Evolutionary conservation across 2,797 vertebrate species (phyloP).

Genomic region (Siniperca obscura): DNA sequence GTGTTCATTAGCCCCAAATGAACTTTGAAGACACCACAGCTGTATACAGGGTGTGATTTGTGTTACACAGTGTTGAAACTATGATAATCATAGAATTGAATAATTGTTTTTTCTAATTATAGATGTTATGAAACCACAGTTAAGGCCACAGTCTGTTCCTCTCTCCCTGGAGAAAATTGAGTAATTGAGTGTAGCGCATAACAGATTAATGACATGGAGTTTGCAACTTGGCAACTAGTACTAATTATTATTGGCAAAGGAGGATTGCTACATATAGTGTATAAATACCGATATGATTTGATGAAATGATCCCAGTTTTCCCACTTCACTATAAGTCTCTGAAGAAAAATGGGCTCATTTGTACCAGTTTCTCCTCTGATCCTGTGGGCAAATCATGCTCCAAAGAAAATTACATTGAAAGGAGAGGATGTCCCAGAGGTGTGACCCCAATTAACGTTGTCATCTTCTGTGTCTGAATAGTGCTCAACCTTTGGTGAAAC

Average conservation of each 20-base stretch:
- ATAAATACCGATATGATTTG: slow-evolving; percentile 68
- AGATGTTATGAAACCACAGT: slow-evolving; percentile 63
- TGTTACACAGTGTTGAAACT: slow-evolving; percentile 29
- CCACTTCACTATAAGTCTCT: slow-evolving; percentile 49
- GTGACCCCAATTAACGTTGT: slow-evolving; percentile 77
- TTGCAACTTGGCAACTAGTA: slow-evolving; percentile 71
- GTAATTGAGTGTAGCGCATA: slow-evolving; percentile 75
- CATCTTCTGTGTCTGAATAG: slow-evolving; percentile 60
- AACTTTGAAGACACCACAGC: slow-evolving; percentile 63
- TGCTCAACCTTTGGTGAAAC: slow-evolving; percentile 54
- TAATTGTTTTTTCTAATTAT: slow-evolving; percentile 76
- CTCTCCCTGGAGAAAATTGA: slow-evolving; percentile 74
- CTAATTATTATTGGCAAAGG: slow-evolving; percentile 75
- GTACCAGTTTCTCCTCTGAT: slow-evolving; percentile 36
- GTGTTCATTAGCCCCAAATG: slow-evolving; percentile 72
- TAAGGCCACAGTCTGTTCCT: slow-evolving; percentile 68
- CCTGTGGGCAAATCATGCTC: slow-evolving; percentile 54
- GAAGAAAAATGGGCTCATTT: slow-evolving; percentile 63
- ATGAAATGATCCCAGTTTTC: slow-evolving; percentile 67
- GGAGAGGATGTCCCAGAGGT: slow-evolving; percentile 55
- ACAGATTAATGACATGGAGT: slow-evolving; percentile 78
- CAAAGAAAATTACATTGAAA: slow-evolving; percentile 67
- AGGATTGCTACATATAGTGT: slow-evolving; percentile 46
- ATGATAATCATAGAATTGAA: slow-evolving; percentile 59
- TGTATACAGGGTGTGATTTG: slow-evolving; percentile 27